Conservation (phyloP, 2,888 invertebrate species). For the Drosophila incognita region DNA sequence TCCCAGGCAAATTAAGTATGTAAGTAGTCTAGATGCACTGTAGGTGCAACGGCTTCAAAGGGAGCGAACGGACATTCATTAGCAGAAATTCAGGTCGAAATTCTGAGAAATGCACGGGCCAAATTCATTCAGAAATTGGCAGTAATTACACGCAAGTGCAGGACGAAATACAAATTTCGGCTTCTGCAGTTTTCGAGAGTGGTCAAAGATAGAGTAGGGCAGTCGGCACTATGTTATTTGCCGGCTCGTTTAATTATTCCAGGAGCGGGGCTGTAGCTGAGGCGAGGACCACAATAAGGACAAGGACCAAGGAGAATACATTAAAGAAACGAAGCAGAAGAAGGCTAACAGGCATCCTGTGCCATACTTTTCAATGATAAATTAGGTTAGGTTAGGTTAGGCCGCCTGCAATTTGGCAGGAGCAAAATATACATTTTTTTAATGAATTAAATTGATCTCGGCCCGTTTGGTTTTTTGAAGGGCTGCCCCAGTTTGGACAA, state of each 20-base stretch:
- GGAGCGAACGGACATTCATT: constrained; percentile 46
- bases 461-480: constrained; percentile 1
- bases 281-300: constrained; percentile 6
- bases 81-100: constrained; percentile 44
- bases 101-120: constrained; percentile 56
- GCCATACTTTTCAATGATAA: constrained; percentile 65
- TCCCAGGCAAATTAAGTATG: neutral
- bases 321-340: constrained; percentile 1
- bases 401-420: constrained; percentile 46
- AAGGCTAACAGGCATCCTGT: constrained; percentile 15
- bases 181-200: constrained; percentile 2
- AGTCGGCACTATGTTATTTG: constrained; percentile 26
- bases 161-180: constrained; percentile 26
- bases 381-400: constrained; percentile 51
- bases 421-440: constrained; percentile 50
- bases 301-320: constrained; percentile 9
- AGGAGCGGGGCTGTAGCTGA: constrained; percentile 9
- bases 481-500: constrained; percentile 57
- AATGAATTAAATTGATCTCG: constrained; percentile 75
- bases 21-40: constrained; percentile 8
- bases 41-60: constrained; percentile 34
- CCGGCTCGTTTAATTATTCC: constrained; percentile 62
- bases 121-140: constrained; percentile 69
- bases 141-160: constrained; percentile 65
- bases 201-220: constrained; percentile 18